A percentile compares a stretch with the other conserved stretches of the same genome.
Conservation (phyloP, 2,113 vertebrate species). For the Labrus mixtus region DNA sequence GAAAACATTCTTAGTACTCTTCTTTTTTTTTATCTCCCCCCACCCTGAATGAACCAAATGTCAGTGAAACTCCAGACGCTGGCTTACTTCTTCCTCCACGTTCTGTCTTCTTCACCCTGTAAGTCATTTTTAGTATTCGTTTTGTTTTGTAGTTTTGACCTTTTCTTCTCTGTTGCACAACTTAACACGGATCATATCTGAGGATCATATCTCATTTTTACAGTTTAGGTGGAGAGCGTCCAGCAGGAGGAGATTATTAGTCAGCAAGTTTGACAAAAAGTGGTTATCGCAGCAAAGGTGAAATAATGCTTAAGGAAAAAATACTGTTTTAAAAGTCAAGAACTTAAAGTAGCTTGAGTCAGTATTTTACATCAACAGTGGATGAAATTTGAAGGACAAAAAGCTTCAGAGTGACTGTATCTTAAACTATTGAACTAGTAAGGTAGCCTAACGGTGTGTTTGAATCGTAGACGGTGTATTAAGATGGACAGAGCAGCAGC, state of each 20-base stretch:
- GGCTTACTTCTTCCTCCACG: neutral
- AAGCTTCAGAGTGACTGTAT: no score
- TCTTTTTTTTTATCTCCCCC: neutral
- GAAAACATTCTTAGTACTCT: slow-evolving; percentile 9
- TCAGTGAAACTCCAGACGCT: neutral
- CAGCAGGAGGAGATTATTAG: neutral
- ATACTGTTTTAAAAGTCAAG: no score
- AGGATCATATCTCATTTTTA: neutral
- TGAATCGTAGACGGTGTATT: no score
- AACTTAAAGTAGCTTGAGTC: no score
- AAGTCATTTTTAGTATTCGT: slow-evolving; percentile 6
- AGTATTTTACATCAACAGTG: no score
- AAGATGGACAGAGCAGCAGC: no score
- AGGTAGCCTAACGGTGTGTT: no score
- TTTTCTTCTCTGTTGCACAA: neutral
- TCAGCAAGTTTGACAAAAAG: no score
- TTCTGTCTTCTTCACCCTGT: neutral
- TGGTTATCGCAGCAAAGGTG: no score
- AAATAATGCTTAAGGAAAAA: no score
- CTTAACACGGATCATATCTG: neutral
- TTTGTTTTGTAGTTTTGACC: neutral
- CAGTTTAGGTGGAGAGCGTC: neutral
- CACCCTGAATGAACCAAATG: neutral
- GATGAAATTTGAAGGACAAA: no score
- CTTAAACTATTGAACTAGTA: no score